phyloP scores from a whole-genome alignment of 1,140 invertebrate species.

The Solen grandis region DNA sequence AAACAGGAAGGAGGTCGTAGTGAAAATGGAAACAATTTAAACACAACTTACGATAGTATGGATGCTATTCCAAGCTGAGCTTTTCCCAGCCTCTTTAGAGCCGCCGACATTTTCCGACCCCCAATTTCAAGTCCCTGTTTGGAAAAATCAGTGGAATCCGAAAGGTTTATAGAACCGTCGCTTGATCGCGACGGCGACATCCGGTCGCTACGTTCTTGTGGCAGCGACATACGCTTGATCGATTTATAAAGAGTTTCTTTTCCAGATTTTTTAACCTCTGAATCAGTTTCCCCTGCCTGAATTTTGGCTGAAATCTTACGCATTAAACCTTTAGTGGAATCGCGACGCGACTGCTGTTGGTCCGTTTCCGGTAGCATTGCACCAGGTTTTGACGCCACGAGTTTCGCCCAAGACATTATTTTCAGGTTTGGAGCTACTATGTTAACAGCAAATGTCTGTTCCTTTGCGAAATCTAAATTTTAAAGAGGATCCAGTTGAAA shows the following conservation, averaged over 20 bases:
- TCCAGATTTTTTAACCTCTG: neutral
- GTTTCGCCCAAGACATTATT: slow-evolving; percentile 47
- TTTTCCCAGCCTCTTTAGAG: slow-evolving; percentile 45
- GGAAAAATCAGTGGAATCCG: neutral
- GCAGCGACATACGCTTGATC: slow-evolving; percentile 36
- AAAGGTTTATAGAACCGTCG: neutral
- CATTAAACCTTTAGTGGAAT: slow-evolving; percentile 17
- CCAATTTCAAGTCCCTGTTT: neutral
- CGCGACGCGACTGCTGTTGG: neutral
- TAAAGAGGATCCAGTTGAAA: too few species aligned
- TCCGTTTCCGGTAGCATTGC: neutral
- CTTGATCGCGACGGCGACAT: slow-evolving; percentile 2
- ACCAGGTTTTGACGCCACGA: neutral
- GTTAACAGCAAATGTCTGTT: too few species aligned
- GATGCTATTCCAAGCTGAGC: slow-evolving; percentile 44
- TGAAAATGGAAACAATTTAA: too few species aligned
- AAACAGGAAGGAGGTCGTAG: too few species aligned
- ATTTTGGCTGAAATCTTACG: slow-evolving; percentile 6
- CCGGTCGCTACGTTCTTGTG: slow-evolving; percentile 15
- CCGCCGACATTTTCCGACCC: slow-evolving; percentile 33
- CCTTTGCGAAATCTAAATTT: too few species aligned
- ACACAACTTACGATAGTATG: slow-evolving; percentile 35
- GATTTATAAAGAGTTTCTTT: slow-evolving; percentile 5
- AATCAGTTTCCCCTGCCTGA: neutral
- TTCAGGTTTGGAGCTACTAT: too few species aligned